A percentile compares a stretch with the other conserved stretches of the same genome.
Evolutionary conservation across 2,797 vertebrate genomes (phyloP).

Genomic region (Clamator glandarius): DNA sequence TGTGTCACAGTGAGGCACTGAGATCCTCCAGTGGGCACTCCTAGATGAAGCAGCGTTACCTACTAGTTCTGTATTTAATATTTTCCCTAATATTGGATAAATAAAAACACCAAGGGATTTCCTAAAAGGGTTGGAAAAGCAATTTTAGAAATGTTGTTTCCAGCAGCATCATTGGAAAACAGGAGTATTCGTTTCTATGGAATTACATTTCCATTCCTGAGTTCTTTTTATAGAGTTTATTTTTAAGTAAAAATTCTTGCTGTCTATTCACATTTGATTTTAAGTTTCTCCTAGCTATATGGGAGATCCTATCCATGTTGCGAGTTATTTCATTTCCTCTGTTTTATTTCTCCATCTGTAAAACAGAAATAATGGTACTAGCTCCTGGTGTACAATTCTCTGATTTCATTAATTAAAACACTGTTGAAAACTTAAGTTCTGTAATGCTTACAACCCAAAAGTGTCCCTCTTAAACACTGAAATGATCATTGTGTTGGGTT

Average conservation of each 20-base stretch:
- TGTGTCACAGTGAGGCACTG: conserved; percentile 16
- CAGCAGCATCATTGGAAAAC: background rate
- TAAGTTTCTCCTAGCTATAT: background rate
- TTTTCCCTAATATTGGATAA: background rate
- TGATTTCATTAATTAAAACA: background rate
- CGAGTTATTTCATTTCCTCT: background rate
- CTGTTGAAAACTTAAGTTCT: background rate
- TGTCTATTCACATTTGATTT: background rate
- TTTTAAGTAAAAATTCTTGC: background rate
- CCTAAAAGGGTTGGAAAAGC: background rate
- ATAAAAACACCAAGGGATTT: background rate
- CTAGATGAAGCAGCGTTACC: conserved; percentile 20
- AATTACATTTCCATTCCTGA: background rate
- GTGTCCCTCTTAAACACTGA: background rate
- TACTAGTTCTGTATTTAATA: conserved; percentile 4
- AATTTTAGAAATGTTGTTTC: background rate
- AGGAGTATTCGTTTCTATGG: background rate
- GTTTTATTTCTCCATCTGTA: background rate
- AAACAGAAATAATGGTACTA: background rate
- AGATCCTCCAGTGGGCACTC: background rate
- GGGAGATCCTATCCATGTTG: background rate
- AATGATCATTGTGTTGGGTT: background rate
- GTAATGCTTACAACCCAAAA: background rate
- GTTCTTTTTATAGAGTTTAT: background rate
- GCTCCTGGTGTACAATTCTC: background rate